Evolutionary conservation across 2,113 vertebrate species (phyloP), one percentile per base, ranked within the genome.

Genomic region (Syrmaticus mikado): DNA sequence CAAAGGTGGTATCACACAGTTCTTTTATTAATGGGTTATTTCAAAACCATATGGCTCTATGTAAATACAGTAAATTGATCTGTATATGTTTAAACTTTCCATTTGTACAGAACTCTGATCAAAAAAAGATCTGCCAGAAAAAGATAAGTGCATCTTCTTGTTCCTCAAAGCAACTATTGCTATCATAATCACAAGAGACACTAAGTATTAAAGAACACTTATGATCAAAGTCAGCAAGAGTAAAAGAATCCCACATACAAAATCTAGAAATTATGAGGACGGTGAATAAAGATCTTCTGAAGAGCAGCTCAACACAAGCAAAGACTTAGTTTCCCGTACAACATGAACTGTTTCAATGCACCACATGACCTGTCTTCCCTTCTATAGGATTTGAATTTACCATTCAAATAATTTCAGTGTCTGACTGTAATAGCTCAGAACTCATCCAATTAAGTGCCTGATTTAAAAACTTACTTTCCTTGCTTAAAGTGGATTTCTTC

Each of bases 401-500:
- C 4, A 2, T 62, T 71, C 24, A 68, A 70, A 30, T 76, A 65
- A 61, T 87, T 90, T 55, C 72, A 66, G 7, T 38, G 73, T 55
- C 57, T 55, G 28, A 86, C 41, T 60, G 38, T 34, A 77, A 82
- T 6, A 90, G 34, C 50, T 91, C 41, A 87, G 55, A 90, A 80
- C 24, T 67, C 45, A 87, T 81, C 16, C 61, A 94, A 45, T 1
- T 32, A 13, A 83, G 24, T 38, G 83, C 48, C 80, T 2, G 2
- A 81, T 65, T 81, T 84, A 46, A 89, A 74, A 67, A 13, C 32
- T 71, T 71, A 24, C 48, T 79, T 72, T 57, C 16, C 34, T 82
- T 79, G 19, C 60, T 71, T 90, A 68, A 83, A 93, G 83, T 40
- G 57, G 60, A 92, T 90, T 67, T 50, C 8, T 77, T 90, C 46